Percentiles rank a stretch among this genome's conserved stretches.
phyloP scores from a whole-genome alignment of 2,888 invertebrate species.

The Adelphocoris suturalis region DNA sequence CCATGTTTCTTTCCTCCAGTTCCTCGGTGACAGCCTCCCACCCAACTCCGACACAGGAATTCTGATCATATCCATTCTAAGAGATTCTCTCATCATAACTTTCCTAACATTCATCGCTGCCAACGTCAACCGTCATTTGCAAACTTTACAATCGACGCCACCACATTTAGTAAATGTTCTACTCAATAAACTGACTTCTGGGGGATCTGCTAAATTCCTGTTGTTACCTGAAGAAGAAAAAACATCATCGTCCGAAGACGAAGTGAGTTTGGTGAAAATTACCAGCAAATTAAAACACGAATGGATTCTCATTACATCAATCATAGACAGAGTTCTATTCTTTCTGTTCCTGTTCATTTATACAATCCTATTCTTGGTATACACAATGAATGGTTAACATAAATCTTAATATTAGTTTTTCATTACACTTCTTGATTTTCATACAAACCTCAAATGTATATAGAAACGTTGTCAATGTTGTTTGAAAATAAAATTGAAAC shows the following conservation, averaged over 20 bases:
- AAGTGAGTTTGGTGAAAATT: conserved; percentile 44
- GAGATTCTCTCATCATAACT: conserved; percentile 58
- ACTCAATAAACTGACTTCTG: conserved; percentile 16
- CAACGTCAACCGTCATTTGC: conserved; percentile 25
- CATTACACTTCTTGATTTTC: neutral
- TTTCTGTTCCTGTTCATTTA: conserved; percentile 24
- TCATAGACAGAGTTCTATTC: conserved; percentile 55
- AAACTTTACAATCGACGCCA: conserved; percentile 15
- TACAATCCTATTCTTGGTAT: conserved; percentile 41
- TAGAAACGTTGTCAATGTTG: neutral
- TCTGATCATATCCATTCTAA: conserved; percentile 40
- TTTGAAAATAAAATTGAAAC: too few species aligned
- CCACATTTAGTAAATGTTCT: conserved; percentile 14
- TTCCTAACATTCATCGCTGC: conserved; percentile 38
- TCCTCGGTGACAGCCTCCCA: conserved; percentile 37
- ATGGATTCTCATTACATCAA: conserved; percentile 55
- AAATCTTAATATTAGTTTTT: neutral
- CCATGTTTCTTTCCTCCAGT: conserved; percentile 59
- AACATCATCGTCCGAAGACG: conserved; percentile 33
- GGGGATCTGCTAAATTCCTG: conserved; percentile 50
- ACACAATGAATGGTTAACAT: neutral
- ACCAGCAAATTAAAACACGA: conserved; percentile 58
- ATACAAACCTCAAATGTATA: neutral
- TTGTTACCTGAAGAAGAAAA: conserved; percentile 56
- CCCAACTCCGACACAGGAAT: conserved; percentile 33